Base-by-base conservation (phyloP, 2,888 invertebrate species). In the Meta bourneti region DNA sequence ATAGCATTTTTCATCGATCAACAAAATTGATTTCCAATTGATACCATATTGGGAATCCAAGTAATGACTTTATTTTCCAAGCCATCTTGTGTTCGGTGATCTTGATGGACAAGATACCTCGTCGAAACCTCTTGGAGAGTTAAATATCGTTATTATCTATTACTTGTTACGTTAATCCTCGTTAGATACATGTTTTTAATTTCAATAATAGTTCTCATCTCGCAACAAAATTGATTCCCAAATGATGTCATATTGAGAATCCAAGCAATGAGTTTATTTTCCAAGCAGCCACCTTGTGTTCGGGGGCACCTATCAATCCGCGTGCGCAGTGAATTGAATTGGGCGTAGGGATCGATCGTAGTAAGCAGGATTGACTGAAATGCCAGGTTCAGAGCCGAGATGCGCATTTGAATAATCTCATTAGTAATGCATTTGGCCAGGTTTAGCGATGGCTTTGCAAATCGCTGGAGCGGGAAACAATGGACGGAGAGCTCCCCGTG, bases 361-460 rank as follows among this genome's bases (percentile, higher is more conserved):
- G 75, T 61, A 85, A 61, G 84, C 20, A 48, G 79, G 79, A 71
- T 72, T 87, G 88, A 72, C 81, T 80, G 87, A 87, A 87, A 80
- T 72, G 80, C 80, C 71, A 69, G 70, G 61, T 87, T 78, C 78
- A 48, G 81, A 54, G 54, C 61, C 61, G 51, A 78, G 82, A 78
- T 52, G 78, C 51, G 61, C 89, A 78, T 89, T 83, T 89, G 83
- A 89, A 83, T 89, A 83, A 83, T 83, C 78, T 81, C 88, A 88
- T 88, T 81, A 88, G 80, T 49, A 20, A 89, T 89, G 78, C 83
- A 88, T 88, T 88, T 87, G 81, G 79, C 80, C 88, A 80, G 81
- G 51, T 74, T 80, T 88, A 54, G 88, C 72, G 54, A 74, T 74
- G 69, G 81, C 74, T 88, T 88, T 51, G 49, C 13, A 11, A 81